Base-by-base conservation (phyloP, 2,888 invertebrate species). In the Steromphala cineraria region DNA sequence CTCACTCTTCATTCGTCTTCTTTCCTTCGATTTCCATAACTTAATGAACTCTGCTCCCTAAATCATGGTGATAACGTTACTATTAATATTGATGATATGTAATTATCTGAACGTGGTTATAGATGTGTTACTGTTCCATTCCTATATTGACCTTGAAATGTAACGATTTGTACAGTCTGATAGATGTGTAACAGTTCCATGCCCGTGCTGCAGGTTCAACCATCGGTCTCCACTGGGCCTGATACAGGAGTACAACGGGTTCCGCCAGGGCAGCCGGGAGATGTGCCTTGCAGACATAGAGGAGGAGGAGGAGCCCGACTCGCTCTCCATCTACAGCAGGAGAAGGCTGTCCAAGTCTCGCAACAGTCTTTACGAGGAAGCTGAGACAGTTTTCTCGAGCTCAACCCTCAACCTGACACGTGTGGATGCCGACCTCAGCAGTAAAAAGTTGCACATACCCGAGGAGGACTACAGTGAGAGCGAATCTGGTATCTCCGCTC, bases 401-500 rank as follows among this genome's bases (percentile, higher is more conserved):
- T 24, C 31, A 0, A 21, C 53, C 24, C 53, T 53, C 52, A 53
- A n/a, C 31, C 55, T 55, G 8, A 8, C n/a, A 1, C 31, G 53
- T 4, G 55, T 15, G 5, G 28, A 67, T 15, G 5, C 67, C 40
- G 67, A 53, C 40, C 10, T 78, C 21, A 56, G 31, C 21, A 55
- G 24, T n/a, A 40, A 17, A 15, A 55, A 31, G 19, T 81, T 83
- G 10, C 2, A 76, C 1, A 71, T 84, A 2, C 84, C 86, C 0
- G 36, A 53, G 62, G 71, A 80, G 28, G 86, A 86, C 67, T 86
- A 86, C 80, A 86, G 84, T 67, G 83, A 84, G 8, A 83, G 83
- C 55, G 86, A 86, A 46, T 86, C 86, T 4, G 86, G 84, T 1
- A 84, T 86, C 10, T 84, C 84, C 3, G 84, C 82, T 13, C 75